phyloP scores from a whole-genome alignment of 1,140 invertebrate species.

The Listronotus oregonensis region DNA sequence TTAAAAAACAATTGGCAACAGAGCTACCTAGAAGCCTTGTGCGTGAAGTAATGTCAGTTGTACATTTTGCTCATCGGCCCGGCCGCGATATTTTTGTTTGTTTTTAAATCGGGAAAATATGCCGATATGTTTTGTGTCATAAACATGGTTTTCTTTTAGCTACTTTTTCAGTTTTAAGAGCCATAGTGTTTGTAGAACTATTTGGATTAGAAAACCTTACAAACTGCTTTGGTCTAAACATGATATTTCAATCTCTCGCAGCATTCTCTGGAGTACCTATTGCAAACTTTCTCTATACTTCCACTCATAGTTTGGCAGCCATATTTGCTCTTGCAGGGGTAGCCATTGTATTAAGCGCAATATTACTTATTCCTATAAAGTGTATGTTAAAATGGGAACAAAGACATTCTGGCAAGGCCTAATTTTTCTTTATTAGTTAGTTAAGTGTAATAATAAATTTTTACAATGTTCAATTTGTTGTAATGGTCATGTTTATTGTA shows the following conservation, averaged over 20 bases:
- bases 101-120: too few relatives aligned
- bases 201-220: conserved; percentile 95
- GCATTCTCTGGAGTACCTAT: conserved; percentile 81
- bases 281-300: conserved; percentile 84
- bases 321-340: conserved; percentile 90
- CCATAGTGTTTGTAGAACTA: conserved; percentile 94
- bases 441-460: too few relatives aligned
- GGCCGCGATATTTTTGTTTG: too few relatives aligned
- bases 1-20: too few relatives aligned
- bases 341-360: conserved; percentile 42
- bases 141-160: conserved; percentile 64
- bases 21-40: too few relatives aligned
- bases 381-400: conserved; percentile 38
- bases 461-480: too few relatives aligned
- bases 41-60: too few relatives aligned
- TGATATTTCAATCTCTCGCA: conserved; percentile 90
- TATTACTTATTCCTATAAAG: conserved; percentile 45
- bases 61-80: too few relatives aligned
- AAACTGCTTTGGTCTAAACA: conserved; percentile 93
- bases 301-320: conserved; percentile 78
- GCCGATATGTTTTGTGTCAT: too few relatives aligned
- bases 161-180: conserved; percentile 94
- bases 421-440: too few relatives aligned
- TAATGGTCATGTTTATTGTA: too few relatives aligned
- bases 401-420: conserved; percentile 4